Conservation (phyloP, 2,113 vertebrate species). For the Rana temporaria region DNA sequence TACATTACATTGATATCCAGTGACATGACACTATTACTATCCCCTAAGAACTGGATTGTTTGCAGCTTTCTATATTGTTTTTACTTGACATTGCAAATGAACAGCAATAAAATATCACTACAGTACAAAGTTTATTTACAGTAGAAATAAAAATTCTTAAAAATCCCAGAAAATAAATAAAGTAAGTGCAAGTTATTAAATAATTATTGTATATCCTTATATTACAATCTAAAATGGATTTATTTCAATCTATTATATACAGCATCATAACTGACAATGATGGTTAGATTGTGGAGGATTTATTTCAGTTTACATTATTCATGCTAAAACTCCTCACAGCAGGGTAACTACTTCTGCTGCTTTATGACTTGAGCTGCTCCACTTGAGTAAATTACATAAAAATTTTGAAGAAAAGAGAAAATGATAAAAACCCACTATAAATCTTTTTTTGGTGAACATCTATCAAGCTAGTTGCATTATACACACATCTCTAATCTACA, state of each 20-base stretch:
- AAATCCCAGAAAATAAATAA: neutral
- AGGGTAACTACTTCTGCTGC: constrained; percentile 11
- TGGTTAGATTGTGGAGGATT: neutral
- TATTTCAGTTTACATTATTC: constrained; percentile 32
- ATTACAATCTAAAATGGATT: neutral
- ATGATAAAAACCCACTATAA: neutral
- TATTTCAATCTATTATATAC: neutral
- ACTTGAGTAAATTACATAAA: constrained; percentile 1
- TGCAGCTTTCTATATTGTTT: too few relatives aligned
- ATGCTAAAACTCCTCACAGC: constrained; percentile 34
- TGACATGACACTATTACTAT: too few relatives aligned
- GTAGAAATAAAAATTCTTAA: too few relatives aligned
- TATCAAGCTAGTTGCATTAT: too few relatives aligned
- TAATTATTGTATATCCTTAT: neutral
- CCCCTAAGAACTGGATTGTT: too few relatives aligned
- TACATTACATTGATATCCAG: too few relatives aligned
- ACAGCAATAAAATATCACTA: too few relatives aligned
- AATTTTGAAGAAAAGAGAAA: neutral
- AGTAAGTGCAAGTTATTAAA: neutral
- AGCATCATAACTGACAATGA: neutral
- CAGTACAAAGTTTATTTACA: too few relatives aligned
- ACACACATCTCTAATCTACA: too few relatives aligned
- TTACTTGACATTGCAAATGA: too few relatives aligned
- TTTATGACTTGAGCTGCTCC: neutral
- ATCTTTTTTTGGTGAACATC: too few relatives aligned